These are phyloP conservation scores for Nasonia longicornis DNA, from an alignment of 1,140 invertebrate genomes.

Conservation along the genomic window DNA sequence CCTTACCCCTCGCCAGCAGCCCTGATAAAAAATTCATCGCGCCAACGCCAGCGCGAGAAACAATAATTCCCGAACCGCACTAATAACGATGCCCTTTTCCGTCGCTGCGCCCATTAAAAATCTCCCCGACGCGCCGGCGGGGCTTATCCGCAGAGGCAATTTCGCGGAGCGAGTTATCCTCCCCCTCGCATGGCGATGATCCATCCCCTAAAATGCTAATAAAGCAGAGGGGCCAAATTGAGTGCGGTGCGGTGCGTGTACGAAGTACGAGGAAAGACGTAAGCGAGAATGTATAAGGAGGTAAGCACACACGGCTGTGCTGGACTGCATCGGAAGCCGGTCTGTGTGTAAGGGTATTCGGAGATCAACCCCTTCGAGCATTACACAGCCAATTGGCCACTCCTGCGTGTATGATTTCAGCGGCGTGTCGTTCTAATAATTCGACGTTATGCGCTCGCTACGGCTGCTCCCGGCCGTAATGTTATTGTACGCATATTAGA, in stretches of 20 bases:
- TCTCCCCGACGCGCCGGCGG: background rate
- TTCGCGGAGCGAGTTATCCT: background rate
- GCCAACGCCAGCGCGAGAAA: background rate
- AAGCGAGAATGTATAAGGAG: background rate
- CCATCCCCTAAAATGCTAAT: slow-evolving; percentile 41
- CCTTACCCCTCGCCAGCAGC: no score
- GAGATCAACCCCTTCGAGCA: slow-evolving; percentile 56
- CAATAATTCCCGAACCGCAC: background rate
- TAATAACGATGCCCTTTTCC: background rate
- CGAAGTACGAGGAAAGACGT: no score
- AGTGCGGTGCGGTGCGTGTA: background rate
- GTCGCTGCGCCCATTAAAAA: background rate
- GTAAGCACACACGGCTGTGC: background rate
- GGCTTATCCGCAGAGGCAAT: slow-evolving; percentile 10
- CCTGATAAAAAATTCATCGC: background rate
- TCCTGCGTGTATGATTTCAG: slow-evolving; percentile 43
- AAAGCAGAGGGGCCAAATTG: background rate
- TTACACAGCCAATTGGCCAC: slow-evolving; percentile 69
- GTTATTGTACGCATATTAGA: no score
- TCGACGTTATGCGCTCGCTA: background rate
- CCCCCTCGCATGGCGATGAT: slow-evolving; percentile 9
- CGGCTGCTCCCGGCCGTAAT: background rate
- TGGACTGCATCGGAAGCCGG: background rate
- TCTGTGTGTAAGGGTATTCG: background rate
- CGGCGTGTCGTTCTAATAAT: background rate